A percentile compares a stretch with the other conserved stretches of the same genome.
These are phyloP conservation scores for Aurelia aurita DNA, from an alignment of 30 jellyfish, hydroid and myxozoan species.

Conservation along the genomic window DNA sequence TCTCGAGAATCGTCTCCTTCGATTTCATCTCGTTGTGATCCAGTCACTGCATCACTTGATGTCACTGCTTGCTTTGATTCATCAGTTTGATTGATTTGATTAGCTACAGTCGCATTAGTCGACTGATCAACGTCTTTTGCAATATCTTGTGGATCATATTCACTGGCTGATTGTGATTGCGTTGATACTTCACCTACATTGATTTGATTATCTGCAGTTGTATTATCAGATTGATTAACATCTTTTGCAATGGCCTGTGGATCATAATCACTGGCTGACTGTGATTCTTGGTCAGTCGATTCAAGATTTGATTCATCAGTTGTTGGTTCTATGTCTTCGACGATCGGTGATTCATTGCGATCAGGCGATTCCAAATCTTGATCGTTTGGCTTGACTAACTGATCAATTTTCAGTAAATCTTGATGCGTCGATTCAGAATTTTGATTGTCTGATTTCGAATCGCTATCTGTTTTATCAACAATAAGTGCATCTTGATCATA, in stretches of 20 bases:
- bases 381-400: not conserved
- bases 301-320: not conserved
- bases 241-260: no score
- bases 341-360: not conserved
- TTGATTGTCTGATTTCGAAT: conserved; percentile 13
- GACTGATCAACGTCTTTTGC: not conserved
- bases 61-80: not conserved
- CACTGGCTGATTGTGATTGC: no score
- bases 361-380: conserved; percentile 8
- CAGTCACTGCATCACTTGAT: not conserved
- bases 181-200: no score
- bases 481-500: not conserved
- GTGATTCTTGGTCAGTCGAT: not conserved
- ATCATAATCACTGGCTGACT: not conserved
- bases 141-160: no score
- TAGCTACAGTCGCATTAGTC: not conserved
- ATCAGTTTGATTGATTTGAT: conserved; percentile 4
- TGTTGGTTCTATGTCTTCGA: not conserved
- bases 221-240: no score
- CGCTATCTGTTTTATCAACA: not conserved
- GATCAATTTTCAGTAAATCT: not conserved
- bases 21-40: conserved; percentile 32
- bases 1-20: conserved; percentile 16
- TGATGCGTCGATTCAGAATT: conserved; percentile 2
- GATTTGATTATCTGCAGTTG: no score